Percentiles rank a stretch among this genome's conserved stretches.
Conservation (phyloP, 2,888 invertebrate genomes). For the Hofmannophila pseudospretella region DNA sequence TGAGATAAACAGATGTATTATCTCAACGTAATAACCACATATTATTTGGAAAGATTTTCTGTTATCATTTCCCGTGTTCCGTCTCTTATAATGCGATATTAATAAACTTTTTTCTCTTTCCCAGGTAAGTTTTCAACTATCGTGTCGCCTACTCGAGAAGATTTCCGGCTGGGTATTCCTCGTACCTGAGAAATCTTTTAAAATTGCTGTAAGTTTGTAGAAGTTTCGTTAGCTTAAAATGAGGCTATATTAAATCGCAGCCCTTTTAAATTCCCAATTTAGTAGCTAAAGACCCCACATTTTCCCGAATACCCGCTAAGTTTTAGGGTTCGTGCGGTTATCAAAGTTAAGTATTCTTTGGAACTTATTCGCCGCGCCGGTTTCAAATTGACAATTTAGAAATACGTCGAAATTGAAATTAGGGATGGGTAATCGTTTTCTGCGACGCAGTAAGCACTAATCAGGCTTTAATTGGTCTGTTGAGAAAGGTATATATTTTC, state of each 20-base stretch:
- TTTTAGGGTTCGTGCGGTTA: background rate
- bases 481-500: too few relatives aligned
- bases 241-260: too few relatives aligned
- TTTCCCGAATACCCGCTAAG: too few relatives aligned
- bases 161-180: background rate
- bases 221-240: background rate
- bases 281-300: too few relatives aligned
- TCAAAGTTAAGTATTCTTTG: background rate
- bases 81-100: background rate
- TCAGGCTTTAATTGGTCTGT: too few relatives aligned
- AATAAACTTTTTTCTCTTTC: slow-evolving; percentile 17
- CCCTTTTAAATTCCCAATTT: background rate
- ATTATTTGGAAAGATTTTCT: background rate
- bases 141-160: background rate
- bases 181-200: background rate
- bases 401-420: background rate
- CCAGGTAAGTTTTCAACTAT: slow-evolving; percentile 12
- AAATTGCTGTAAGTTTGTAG: background rate
- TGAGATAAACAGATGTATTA: background rate
- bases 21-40: background rate
- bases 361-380: background rate
- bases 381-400: background rate
- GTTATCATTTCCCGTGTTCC: background rate
- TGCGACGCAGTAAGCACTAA: too few relatives aligned
- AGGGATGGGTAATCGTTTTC: background rate